Evolutionary conservation across 2,113 vertebrate genomes (phyloP).

Genomic region (Marmota flaviventris): DNA sequence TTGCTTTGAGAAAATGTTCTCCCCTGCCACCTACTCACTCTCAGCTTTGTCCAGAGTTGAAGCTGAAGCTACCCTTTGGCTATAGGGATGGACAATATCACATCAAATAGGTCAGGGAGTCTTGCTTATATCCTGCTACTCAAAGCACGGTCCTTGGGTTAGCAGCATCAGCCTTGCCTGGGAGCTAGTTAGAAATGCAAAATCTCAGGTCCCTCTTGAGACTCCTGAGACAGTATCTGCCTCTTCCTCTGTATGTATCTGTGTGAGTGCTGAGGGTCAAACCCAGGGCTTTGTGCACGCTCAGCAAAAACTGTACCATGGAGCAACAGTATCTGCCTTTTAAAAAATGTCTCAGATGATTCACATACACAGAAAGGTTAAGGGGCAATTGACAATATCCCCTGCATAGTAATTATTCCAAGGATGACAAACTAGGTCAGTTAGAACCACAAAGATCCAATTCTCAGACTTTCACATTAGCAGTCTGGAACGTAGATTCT

Average conservation of each 20-base stretch:
- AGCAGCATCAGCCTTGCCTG: neutral
- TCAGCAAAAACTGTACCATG: neutral
- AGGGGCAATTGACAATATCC: neutral
- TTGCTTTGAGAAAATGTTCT: neutral
- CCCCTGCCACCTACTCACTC: neutral
- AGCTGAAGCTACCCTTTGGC: neutral
- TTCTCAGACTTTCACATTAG: neutral
- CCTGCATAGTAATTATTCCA: neutral
- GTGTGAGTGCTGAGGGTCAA: neutral
- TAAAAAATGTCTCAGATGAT: neutral
- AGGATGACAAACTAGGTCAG: neutral
- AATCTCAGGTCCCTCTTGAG: neutral
- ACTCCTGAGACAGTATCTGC: neutral
- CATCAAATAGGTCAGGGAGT: neutral
- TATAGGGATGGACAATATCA: neutral
- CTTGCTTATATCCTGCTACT: neutral
- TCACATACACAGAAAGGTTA: neutral
- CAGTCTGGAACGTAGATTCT: neutral
- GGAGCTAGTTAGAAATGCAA: neutral
- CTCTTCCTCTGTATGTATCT: neutral
- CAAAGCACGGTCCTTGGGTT: neutral
- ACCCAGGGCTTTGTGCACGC: no score
- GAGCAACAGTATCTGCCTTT: neutral
- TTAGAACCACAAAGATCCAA: neutral
- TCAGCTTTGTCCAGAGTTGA: neutral